Base-by-base conservation (phyloP, 2,888 invertebrate genomes). In the Troilus luridus region DNA sequence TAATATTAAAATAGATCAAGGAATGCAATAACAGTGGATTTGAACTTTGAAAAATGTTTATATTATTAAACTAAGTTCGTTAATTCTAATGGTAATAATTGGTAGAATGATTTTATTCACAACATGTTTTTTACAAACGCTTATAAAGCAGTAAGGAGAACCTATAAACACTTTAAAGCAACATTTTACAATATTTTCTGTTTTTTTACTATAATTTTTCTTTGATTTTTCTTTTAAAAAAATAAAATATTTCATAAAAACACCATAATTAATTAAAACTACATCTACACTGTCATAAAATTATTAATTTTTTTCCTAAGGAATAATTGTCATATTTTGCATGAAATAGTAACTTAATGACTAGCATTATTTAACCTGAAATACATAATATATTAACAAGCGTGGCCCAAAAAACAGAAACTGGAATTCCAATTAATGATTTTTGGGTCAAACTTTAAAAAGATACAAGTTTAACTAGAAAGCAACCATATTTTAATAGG, bases 281-380 rank as follows among this genome's bases (percentile, higher is more conserved):
- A 85, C 56, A 85, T 56, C 85, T 85, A 54, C 11, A 21, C n/a
- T n/a, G 9, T n/a, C 56, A 41, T 77, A 77, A 77, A 27, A 41
- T 77, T 27, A 17, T 77, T 17, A 67, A 24, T 77, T 77, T 77
- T n/a, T 27, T 27, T 77, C 72, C 72, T 77, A 77, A 77, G 27
- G 41, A 41, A 41, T 77, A 77, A 77, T 77, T 41, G 72, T 77
- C 72, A 77, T 77, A 77, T 77, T 77, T 77, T 77, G 72, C 72
- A 77, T 77, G 72, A 17, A 77, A 77, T 11, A 85, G 85, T 85
- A 56, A 85, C 85, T 85, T 56, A 85, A 58, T 85, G 85, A 85
- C 85, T 85, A 85, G 85, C 85, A 85, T 85, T 85, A 56, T 85
- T 85, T 85, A 85, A 85, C 85, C 85, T 85, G 85, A 85, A 85